Evolutionary conservation across 2,888 invertebrate species (phyloP).

Genomic region (Neoscelio sp.): DNA sequence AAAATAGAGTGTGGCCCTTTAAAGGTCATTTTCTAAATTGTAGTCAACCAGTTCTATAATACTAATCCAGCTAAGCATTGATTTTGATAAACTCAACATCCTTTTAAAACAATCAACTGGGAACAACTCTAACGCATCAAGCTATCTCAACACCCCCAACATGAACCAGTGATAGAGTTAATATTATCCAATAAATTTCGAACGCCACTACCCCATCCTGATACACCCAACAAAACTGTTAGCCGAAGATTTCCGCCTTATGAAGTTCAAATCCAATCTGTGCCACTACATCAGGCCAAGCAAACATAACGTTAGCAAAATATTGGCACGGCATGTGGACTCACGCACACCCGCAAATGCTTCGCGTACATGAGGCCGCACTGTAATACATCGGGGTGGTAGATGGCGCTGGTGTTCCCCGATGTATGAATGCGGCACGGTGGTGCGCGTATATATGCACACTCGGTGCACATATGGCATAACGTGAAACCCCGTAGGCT

Average conservation of each 20-base stretch:
- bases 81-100: too few species aligned
- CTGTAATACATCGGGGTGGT: slow-evolving; percentile 56
- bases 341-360: slow-evolving; percentile 25
- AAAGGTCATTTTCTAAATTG: too few species aligned
- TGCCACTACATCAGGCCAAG: slow-evolving; percentile 78
- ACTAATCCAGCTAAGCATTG: too few species aligned
- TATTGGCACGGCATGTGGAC: slow-evolving; percentile 75
- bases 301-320: slow-evolving; percentile 80
- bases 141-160: too few species aligned
- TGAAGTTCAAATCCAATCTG: slow-evolving; percentile 83
- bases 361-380: slow-evolving; percentile 14
- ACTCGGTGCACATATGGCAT: slow-evolving; percentile 75
- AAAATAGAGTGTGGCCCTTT: too few species aligned
- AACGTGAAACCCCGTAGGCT: slow-evolving; percentile 78
- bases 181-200: slow-evolving; percentile 6
- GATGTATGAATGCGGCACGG: slow-evolving; percentile 59
- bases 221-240: slow-evolving; percentile 4
- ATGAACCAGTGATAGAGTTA: too few species aligned
- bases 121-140: too few species aligned
- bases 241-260: slow-evolving; percentile 62
- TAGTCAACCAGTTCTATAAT: too few species aligned
- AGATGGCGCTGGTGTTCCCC: slow-evolving; percentile 45
- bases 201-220: slow-evolving; percentile 11
- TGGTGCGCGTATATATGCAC: slow-evolving; percentile 38
- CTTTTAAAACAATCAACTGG: too few species aligned